Percentiles rank a stretch among this genome's conserved stretches.
Conservation (phyloP, 2,888 invertebrate species). For the Cephus spinipes region DNA sequence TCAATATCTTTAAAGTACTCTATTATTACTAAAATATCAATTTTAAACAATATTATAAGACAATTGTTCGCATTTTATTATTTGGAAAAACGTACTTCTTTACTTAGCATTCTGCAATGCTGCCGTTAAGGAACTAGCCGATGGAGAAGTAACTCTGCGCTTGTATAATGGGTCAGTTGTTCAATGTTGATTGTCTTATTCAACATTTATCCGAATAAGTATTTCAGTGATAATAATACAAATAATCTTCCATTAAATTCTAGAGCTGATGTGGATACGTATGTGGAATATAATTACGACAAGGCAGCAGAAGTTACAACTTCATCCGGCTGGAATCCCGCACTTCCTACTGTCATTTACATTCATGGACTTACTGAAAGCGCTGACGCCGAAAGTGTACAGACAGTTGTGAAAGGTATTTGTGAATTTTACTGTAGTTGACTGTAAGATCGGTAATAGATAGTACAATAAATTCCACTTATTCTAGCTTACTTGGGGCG, state of each 20-base stretch:
- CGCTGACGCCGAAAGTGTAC: background rate
- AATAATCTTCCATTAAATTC: background rate
- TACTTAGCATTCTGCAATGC: background rate
- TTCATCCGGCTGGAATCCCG: background rate
- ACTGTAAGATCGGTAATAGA: background rate
- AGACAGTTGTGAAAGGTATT: background rate
- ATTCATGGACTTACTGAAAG: background rate
- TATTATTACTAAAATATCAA: background rate
- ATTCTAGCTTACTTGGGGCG: slow-evolving; percentile 4
- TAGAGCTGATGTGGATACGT: background rate
- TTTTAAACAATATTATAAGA: background rate
- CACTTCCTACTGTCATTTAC: background rate
- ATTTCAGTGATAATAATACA: background rate
- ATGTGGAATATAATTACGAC: background rate
- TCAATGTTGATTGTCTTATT: background rate
- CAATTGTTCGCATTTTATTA: background rate
- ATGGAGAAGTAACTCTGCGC: background rate
- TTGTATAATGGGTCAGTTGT: background rate
- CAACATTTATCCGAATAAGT: background rate
- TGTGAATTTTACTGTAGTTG: background rate
- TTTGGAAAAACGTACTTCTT: background rate
- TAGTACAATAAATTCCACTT: background rate
- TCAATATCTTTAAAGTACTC: background rate
- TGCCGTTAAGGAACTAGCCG: background rate
- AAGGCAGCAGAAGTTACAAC: background rate